Evolutionary conservation across 2,888 invertebrate species (phyloP).

Genomic region (Meloe dianella): DNA sequence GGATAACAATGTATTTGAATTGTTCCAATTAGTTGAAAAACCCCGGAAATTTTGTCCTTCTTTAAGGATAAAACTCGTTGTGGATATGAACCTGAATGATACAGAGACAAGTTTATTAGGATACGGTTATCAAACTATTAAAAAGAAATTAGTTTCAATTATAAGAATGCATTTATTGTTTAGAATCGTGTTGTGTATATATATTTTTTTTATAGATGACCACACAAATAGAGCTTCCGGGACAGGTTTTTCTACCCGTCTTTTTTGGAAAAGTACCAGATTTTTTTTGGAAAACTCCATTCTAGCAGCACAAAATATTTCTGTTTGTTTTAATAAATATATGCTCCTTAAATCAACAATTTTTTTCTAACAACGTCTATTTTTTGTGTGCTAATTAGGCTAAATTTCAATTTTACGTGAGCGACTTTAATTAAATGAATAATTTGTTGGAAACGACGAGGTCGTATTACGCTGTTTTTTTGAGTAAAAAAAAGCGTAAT

Average conservation of each 20-base stretch:
- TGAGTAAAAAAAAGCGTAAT: background rate
- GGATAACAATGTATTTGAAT: too few species aligned
- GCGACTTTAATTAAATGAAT: slow-evolving; percentile 2
- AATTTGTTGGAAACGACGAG: background rate
- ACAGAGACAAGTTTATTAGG: background rate
- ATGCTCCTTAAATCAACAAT: too few species aligned
- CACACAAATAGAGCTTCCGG: background rate
- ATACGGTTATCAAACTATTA: slow-evolving; percentile 7
- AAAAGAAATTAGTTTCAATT: slow-evolving; percentile 1
- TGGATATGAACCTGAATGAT: background rate
- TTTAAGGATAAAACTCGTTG: too few species aligned
- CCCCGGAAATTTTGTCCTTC: too few species aligned
- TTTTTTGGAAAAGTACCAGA: background rate
- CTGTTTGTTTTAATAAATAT: background rate
- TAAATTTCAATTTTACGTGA: background rate
- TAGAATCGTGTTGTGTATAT: background rate
- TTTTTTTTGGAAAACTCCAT: background rate
- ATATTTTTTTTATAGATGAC: background rate
- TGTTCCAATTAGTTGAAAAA: too few species aligned
- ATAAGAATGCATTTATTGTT: background rate
- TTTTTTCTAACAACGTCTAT: background rate
- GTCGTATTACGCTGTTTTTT: background rate
- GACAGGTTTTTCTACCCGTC: background rate
- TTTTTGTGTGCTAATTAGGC: background rate
- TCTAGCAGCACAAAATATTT: too few species aligned